These are phyloP conservation scores for Terrapene triunguis DNA, from an alignment of 2,113 vertebrate species.

Conservation along the genomic window DNA sequence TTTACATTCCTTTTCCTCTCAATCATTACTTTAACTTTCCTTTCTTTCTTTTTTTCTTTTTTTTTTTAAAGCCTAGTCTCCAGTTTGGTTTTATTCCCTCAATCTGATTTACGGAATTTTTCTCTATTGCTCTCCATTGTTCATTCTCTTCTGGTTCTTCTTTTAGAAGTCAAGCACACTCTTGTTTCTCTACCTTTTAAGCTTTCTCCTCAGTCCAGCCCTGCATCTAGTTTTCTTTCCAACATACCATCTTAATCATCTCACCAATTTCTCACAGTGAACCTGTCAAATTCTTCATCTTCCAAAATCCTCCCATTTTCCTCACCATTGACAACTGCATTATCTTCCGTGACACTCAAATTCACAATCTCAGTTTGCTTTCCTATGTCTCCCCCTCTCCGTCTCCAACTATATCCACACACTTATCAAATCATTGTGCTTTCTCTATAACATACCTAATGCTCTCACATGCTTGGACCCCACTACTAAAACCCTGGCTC, in stretches of 20 bases:
- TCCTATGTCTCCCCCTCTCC: not conserved
- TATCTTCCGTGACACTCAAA: conserved; percentile 11
- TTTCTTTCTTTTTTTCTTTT: not conserved
- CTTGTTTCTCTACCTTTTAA: not conserved
- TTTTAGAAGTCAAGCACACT: not conserved
- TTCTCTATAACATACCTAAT: not conserved
- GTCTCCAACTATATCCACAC: not conserved
- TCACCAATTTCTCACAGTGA: not conserved
- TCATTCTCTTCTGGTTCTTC: not conserved
- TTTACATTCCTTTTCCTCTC: not conserved
- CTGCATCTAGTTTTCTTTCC: not conserved
- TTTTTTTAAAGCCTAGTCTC: not conserved
- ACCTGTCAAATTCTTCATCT: not conserved
- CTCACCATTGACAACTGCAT: conserved; percentile 3
- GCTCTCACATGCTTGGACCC: not conserved
- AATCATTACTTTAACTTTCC: not conserved
- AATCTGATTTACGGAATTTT: not conserved
- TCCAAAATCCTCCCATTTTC: not conserved
- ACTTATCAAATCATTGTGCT: not conserved
- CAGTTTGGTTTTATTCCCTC: not conserved
- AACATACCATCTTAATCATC: not conserved
- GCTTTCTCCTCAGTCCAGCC: not conserved
- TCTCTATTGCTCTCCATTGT: not conserved
- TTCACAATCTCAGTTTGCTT: conserved; percentile 39
- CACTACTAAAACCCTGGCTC: not conserved